Percentiles rank a stretch among this genome's conserved stretches.
Conservation (phyloP, 2,888 invertebrate species). For the Macrosiphum euphorbiae region DNA sequence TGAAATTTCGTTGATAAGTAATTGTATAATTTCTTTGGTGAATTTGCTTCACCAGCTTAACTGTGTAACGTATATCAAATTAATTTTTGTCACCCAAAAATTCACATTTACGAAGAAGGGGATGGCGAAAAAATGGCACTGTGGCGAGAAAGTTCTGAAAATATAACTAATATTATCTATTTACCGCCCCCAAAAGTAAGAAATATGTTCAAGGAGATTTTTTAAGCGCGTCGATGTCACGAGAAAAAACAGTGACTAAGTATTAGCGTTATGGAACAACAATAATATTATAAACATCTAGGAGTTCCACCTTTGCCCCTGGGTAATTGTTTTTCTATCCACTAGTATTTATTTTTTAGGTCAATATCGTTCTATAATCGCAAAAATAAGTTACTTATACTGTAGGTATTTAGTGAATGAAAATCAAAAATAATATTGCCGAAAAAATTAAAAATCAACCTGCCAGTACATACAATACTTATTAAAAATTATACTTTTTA, state of each 20-base stretch:
- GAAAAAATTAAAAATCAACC: not conserved
- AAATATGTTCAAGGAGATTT: not conserved
- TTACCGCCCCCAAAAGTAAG: not conserved
- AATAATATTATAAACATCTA: not conserved
- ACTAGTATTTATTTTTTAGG: not conserved
- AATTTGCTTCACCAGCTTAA: not conserved
- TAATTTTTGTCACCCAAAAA: not conserved
- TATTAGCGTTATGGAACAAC: not conserved
- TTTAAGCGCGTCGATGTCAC: not conserved
- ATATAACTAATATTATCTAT: not conserved
- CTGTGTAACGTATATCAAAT: not conserved
- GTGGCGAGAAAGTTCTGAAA: not conserved
- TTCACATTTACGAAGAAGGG: not conserved
- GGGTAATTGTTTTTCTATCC: not conserved
- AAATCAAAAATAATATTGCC: not conserved
- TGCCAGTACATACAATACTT: not conserved
- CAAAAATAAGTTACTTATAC: not conserved
- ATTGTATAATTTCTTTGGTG: not conserved
- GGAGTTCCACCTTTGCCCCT: not conserved
- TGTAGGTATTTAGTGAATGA: not conserved
- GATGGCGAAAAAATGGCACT: not conserved
- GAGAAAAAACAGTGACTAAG: not conserved
- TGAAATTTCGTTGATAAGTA: not conserved
- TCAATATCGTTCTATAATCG: not conserved
- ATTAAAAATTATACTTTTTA: not conserved